Percentiles rank a stretch among this genome's conserved stretches.
Evolutionary conservation across 2,888 invertebrate genomes (phyloP).

Genomic region (Coleophora deauratella): DNA sequence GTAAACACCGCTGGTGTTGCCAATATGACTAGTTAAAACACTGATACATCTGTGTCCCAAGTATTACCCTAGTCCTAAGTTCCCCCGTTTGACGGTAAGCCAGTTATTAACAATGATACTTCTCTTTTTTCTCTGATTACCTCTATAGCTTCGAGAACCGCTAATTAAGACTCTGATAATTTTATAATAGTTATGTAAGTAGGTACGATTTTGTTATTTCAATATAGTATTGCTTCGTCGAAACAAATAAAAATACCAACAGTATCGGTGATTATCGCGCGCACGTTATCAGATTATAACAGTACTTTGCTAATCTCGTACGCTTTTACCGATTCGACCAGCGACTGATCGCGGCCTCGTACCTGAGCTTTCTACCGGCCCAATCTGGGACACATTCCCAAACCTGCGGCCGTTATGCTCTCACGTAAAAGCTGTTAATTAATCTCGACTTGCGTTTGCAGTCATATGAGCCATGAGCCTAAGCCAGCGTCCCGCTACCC

Average conservation of each 20-base stretch:
- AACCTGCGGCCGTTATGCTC: constrained; percentile 31
- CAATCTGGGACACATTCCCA: constrained; percentile 39
- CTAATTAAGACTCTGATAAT: too few species aligned
- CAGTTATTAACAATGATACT: too few species aligned
- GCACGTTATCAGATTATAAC: constrained; percentile 51
- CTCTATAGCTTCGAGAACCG: too few species aligned
- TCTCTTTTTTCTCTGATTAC: too few species aligned
- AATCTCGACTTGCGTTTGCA: constrained; percentile 25
- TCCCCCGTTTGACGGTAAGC: too few species aligned
- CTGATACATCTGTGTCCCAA: too few species aligned
- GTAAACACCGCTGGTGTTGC: too few species aligned
- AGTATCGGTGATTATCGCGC: constrained; percentile 51
- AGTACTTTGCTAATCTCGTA: constrained; percentile 34
- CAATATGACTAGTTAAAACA: too few species aligned
- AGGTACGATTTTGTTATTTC: constrained; percentile 27
- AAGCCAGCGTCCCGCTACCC: constrained; percentile 15
- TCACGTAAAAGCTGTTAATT: constrained; percentile 40
- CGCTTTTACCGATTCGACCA: constrained; percentile 33
- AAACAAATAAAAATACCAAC: constrained; percentile 34
- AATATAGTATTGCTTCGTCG: constrained; percentile 40
- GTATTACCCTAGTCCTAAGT: too few species aligned
- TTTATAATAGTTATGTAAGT: too few species aligned
- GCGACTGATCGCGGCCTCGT: constrained; percentile 22
- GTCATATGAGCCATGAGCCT: constrained; percentile 19
- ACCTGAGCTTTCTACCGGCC: constrained; percentile 46